A percentile compares a stretch with the other conserved stretches of the same genome.
phyloP scores from a whole-genome alignment of 1,140 invertebrate genomes.

The Drosophila navojoa region DNA sequence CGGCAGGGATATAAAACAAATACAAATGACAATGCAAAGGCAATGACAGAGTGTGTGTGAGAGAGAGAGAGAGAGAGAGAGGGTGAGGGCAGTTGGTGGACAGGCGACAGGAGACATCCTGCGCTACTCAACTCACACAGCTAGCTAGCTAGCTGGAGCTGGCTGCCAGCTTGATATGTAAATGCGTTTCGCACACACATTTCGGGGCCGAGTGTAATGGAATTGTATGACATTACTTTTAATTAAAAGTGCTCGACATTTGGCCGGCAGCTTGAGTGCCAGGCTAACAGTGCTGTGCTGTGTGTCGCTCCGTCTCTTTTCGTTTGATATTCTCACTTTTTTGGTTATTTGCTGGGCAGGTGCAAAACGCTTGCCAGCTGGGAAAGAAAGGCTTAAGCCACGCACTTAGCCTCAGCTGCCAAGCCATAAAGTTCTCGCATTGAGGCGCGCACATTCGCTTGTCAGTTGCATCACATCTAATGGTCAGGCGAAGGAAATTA shows the following conservation, averaged over 20 bases:
- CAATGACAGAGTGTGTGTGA: constrained; percentile 29
- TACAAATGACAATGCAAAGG: constrained; percentile 73
- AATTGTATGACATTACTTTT: constrained; percentile 83
- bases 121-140: constrained; percentile 11
- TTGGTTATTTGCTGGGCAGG: constrained; percentile 54
- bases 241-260: constrained; percentile 83
- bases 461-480: constrained; percentile 75
- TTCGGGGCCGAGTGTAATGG: constrained; percentile 76
- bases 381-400: constrained; percentile 49
- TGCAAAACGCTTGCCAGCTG: constrained; percentile 25
- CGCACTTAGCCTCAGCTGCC: constrained; percentile 46
- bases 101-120: constrained; percentile 18
- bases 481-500: constrained; percentile 60
- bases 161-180: constrained; percentile 71
- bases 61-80: no score
- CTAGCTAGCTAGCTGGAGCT: constrained; percentile 1
- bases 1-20: constrained; percentile 78
- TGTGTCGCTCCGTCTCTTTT: constrained; percentile 14
- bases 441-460: constrained; percentile 33
- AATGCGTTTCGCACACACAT: constrained; percentile 80
- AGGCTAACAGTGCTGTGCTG: constrained; percentile 34
- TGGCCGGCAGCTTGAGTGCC: constrained; percentile 67
- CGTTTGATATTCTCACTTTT: constrained; percentile 1
- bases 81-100: background rate
- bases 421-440: constrained; percentile 50